phyloP scores from a whole-genome alignment of 1,140 invertebrate genomes.

The Zaprionus gabonicus region DNA sequence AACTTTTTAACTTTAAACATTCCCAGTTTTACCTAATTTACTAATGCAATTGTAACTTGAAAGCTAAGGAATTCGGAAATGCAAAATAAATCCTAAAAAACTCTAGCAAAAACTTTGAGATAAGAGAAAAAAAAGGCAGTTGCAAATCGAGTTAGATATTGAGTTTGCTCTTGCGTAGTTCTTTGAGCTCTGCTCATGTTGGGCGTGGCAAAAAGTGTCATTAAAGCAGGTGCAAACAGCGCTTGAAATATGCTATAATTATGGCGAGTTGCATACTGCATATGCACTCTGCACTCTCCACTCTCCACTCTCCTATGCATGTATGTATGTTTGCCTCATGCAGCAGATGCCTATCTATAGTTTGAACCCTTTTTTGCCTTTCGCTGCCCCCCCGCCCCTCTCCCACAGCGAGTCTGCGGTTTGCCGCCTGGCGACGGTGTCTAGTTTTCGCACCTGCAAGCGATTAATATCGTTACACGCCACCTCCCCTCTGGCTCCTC shows the following conservation, averaged over 20 bases:
- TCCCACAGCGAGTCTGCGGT: slow-evolving; percentile 26
- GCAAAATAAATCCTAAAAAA: background rate
- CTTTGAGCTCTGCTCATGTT: background rate
- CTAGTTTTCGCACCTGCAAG: slow-evolving; percentile 49
- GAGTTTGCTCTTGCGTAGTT: background rate
- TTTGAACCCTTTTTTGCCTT: slow-evolving; percentile 9
- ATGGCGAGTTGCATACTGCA: background rate
- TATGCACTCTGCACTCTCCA: background rate
- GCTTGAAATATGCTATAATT: slow-evolving; percentile 27
- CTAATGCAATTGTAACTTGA: background rate
- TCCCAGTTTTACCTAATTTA: too few species aligned
- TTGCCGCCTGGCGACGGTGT: slow-evolving; percentile 34
- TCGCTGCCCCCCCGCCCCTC: background rate
- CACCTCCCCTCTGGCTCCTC: background rate
- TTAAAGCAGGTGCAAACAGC: slow-evolving; percentile 8
- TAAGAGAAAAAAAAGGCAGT: background rate
- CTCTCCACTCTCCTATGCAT: background rate
- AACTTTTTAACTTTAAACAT: background rate
- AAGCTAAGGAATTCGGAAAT: background rate
- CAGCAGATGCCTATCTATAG: slow-evolving; percentile 14
- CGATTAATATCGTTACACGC: slow-evolving; percentile 32
- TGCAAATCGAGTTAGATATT: background rate
- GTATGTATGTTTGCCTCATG: background rate
- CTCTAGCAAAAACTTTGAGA: background rate
- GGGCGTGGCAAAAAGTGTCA: background rate